Conservation (phyloP, 2,888 invertebrate species). For the Iphiclides podalirius region DNA sequence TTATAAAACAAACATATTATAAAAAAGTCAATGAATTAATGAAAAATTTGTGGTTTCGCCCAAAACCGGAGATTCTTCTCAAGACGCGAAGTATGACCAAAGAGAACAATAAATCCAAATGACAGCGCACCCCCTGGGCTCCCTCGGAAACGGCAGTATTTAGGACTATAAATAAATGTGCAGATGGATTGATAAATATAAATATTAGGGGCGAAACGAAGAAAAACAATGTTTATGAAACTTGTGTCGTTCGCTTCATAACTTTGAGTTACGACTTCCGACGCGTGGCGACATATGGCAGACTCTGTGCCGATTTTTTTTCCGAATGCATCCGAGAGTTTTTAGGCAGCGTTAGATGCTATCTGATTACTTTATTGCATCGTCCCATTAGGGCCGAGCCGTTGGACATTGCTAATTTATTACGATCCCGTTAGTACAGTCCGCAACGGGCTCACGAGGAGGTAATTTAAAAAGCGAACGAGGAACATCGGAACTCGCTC, state of each 20-base stretch:
- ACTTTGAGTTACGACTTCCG: conserved; percentile 80
- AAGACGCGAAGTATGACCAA: conserved; percentile 68
- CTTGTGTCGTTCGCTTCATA: conserved; percentile 79
- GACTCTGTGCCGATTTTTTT: conserved; percentile 64
- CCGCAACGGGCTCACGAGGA: background rate
- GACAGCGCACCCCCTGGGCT: conserved; percentile 70
- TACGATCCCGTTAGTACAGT: background rate
- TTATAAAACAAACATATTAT: no score
- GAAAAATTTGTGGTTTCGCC: no score
- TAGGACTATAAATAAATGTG: conserved; percentile 78
- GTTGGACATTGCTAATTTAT: conserved; percentile 5
- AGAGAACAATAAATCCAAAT: conserved; percentile 78
- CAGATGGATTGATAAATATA: conserved; percentile 81
- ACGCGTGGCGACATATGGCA: conserved; percentile 71
- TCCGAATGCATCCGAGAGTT: conserved; percentile 24
- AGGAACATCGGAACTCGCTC: conserved; percentile 13
- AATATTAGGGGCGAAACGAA: conserved; percentile 79
- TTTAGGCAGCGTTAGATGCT: conserved; percentile 21
- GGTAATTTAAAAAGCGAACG: background rate
- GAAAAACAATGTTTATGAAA: conserved; percentile 81
- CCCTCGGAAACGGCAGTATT: conserved; percentile 75
- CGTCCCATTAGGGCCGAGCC: conserved; percentile 1
- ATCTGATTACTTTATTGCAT: conserved; percentile 26
- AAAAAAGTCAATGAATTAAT: no score
- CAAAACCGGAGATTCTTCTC: no score